Percentiles rank a stretch among this genome's conserved stretches.
Evolutionary conservation across 2,113 vertebrate species (phyloP).

Genomic region (Lophotis ruficrista): DNA sequence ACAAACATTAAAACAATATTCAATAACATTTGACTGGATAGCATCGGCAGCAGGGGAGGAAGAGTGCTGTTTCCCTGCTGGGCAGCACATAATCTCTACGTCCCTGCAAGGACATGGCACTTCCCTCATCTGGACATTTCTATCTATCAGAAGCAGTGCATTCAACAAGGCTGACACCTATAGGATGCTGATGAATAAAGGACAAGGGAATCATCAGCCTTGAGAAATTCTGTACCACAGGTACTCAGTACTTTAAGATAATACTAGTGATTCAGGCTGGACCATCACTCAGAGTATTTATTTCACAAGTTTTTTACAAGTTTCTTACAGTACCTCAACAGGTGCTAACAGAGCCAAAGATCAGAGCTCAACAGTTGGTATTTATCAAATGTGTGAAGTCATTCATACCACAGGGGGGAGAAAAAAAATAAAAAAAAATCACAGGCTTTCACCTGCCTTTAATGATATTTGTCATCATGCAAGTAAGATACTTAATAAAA

Average conservation of each 20-base stretch:
- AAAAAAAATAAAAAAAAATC: neutral
- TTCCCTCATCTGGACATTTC: neutral
- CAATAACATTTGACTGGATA: neutral
- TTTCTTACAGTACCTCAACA: neutral
- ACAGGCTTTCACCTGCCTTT: neutral
- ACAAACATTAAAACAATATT: neutral
- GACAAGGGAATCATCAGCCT: neutral
- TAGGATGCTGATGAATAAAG: neutral
- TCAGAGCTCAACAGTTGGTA: neutral
- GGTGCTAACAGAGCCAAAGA: neutral
- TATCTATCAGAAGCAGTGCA: neutral
- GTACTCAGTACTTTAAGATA: neutral
- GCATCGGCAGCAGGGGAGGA: neutral
- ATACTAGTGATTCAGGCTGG: neutral
- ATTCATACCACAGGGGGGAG: neutral
- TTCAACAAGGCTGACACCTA: neutral
- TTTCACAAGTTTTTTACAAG: neutral
- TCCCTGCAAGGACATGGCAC: neutral
- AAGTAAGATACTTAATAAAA: neutral
- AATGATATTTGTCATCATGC: neutral
- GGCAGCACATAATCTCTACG: neutral
- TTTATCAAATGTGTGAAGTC: neutral
- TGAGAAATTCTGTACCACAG: accelerated
- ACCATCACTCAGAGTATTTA: neutral
- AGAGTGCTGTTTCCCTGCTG: neutral